Base-by-base conservation (phyloP, 2,888 invertebrate genomes). In the Lapara coniferarum region DNA sequence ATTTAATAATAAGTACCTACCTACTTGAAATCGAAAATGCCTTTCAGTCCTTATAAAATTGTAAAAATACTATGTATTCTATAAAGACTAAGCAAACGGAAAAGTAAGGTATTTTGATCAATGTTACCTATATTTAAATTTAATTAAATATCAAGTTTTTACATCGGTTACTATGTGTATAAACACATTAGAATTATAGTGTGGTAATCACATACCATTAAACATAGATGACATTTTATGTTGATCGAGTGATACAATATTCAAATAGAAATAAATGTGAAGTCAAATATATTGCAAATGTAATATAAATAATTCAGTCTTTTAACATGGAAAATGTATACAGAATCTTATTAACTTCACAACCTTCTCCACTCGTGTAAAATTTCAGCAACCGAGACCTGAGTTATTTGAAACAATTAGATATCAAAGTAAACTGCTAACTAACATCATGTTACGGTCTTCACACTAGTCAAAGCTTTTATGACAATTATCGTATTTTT, bases 231-330 rank as follows among this genome's bases (percentile, higher is more conserved):
- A 59, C 16, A 46, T 59, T 59, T 19, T 19, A 59, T 19, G 46
- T 59, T 46, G 59, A 59, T 59, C 46, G 46, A 59, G 16, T 59
- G 59, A 59, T 59, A 16, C 44, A 44, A n/a, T 44, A 59, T 59
- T 59, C 12, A 59, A 46, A 46, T 59, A 59, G 16, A 5, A 16
- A 44, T 19, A 25, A 56, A 10, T 59, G 44, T 59, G 10, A 59
- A 59, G 44, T 16, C 44, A 0, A n/a, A 44, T 30, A n/a, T 44
- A 37, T 58, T 58, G 37, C 37, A 58, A 37, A n/a, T 37, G 37
- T 59, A 12, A 59, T 16, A 46, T 46, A 12, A 44, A 59, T 59
- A 19, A 59, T 59, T 16, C 10, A 59, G 46, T 10, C 0, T 10
- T 19, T 59, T 59, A 12, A 59, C 12, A 59, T 16, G 12, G 10